Percentiles rank a stretch among this genome's conserved stretches.
Evolutionary conservation across 2,797 vertebrate genomes (phyloP).

Genomic region (Toxotes lorentzi): DNA sequence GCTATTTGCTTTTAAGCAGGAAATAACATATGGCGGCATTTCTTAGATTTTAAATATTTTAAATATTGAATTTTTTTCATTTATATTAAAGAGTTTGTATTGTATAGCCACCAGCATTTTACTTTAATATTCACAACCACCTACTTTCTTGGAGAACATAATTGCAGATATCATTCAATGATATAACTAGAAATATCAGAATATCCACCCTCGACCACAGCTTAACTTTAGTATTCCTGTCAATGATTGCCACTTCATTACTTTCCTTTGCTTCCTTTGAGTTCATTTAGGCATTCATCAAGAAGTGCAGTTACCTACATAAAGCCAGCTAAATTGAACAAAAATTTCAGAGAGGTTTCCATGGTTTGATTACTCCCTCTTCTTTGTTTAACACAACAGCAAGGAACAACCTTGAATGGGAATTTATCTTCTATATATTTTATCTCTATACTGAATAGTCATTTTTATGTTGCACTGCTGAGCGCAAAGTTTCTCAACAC

Average conservation of each 20-base stretch:
- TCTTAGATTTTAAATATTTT: neutral
- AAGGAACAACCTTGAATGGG: neutral
- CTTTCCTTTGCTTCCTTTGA: neutral
- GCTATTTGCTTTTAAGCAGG: neutral
- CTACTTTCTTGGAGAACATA: neutral
- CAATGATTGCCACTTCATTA: neutral
- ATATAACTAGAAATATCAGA: neutral
- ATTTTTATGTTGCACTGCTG: neutral
- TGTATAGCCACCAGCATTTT: neutral
- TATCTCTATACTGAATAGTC: neutral
- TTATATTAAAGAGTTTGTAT: neutral
- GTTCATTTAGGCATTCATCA: neutral
- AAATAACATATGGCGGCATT: neutral
- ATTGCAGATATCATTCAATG: neutral
- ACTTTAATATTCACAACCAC: conserved; percentile 3
- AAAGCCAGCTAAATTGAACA: neutral
- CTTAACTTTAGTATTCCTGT: neutral
- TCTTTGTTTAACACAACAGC: neutral
- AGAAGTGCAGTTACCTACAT: neutral
- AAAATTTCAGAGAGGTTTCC: neutral
- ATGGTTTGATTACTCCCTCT: neutral
- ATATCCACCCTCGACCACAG: neutral
- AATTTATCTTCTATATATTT: neutral
- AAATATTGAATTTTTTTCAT: neutral
- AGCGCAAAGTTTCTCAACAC: neutral